Base-by-base conservation (phyloP, 2,113 vertebrate genomes). In the Prunella fulvescens region DNA sequence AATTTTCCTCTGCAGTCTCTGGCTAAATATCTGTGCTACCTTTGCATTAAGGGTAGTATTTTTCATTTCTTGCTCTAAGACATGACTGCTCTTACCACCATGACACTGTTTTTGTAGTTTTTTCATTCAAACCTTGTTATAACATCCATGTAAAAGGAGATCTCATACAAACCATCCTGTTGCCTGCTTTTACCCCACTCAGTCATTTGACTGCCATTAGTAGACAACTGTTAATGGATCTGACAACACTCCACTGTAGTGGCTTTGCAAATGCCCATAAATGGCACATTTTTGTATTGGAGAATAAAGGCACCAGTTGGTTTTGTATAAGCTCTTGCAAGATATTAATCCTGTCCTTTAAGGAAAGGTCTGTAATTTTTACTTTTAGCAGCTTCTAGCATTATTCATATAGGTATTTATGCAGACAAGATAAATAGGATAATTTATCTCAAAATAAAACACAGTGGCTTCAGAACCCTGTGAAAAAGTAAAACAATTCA, bases 371-470 rank as follows among this genome's bases (percentile, higher is more conserved):
- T 60, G 66, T 76, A 87, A 95, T 96, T 96, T 97, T 96, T 86
- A 94, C 54, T 88, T 81, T 93, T 84, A 96, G 48, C n/a, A 84
- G 73, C 44, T 92, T 79, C 45, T 60, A 96, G 35, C 47, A 96
- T 97, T 97, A 97, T 97, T 98, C 88, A 97, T 94, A 72, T 56
- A 92, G 51, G 35, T 96, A 95, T 93, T 97, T 96, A 97, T 82
- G 82, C 56, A 95, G 92, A 92, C 86, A 92, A 94, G 93, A 97
- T 93, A 97, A 98, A 98, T 94, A 97, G 95, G 77, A 95, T 97
- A 93, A 96, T 97, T 97, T 97, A 93, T 86, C 66, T 95, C 82
- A 61, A 97, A 97, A 96, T 96, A 97, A 97, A 97, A 95, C 64
- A 94, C 85, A 96, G 79, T 83, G 23, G 50, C 62, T 96, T 89